Conservation (phyloP, 2,888 invertebrate species). For the Lacanobia oleracea region DNA sequence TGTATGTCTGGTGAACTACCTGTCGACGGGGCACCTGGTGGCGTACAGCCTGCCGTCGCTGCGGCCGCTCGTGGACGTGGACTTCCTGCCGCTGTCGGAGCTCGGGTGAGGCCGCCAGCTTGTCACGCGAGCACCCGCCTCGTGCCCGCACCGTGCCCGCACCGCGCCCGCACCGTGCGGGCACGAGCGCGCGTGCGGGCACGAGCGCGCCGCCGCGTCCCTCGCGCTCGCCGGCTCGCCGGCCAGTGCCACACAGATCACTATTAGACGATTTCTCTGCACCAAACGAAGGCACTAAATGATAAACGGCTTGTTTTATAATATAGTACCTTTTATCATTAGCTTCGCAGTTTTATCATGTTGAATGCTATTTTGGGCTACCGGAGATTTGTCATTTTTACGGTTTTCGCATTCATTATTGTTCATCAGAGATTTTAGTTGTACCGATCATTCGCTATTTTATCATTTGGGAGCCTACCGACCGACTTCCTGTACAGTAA, state of each 20-base stretch:
- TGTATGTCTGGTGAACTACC: constrained; percentile 98
- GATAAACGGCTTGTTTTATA: constrained; percentile 86
- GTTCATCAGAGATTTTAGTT: constrained; percentile 75
- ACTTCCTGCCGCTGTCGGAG: constrained; percentile 98
- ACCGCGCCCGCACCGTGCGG: background rate
- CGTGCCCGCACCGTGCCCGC: constrained; percentile 17
- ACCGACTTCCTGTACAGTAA: constrained; percentile 78
- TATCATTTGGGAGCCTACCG: constrained; percentile 89
- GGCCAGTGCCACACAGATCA: constrained; percentile 77
- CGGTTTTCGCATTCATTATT: constrained; percentile 71
- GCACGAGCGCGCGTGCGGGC: constrained; percentile 2
- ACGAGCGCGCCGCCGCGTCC: constrained; percentile 10
- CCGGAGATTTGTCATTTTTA: constrained; percentile 68
- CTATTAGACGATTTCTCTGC: constrained; percentile 82
- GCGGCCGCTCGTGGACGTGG: constrained; percentile 97
- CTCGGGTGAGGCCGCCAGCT: constrained; percentile 93
- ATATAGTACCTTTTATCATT: constrained; percentile 70
- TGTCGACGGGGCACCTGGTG: constrained; percentile 98
- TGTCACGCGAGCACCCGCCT: background rate
- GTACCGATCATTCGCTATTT: constrained; percentile 82
- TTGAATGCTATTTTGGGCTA: constrained; percentile 78
- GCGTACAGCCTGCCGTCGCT: constrained; percentile 99
- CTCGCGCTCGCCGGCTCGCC: constrained; percentile 62
- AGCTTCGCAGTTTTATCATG: constrained; percentile 84
- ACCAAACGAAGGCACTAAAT: constrained; percentile 88